Percentiles rank a stretch among this genome's conserved stretches.
Evolutionary conservation across 64 coral and sea anemone genomes (phyloP).

Genomic region (Trachythela sp.): DNA sequence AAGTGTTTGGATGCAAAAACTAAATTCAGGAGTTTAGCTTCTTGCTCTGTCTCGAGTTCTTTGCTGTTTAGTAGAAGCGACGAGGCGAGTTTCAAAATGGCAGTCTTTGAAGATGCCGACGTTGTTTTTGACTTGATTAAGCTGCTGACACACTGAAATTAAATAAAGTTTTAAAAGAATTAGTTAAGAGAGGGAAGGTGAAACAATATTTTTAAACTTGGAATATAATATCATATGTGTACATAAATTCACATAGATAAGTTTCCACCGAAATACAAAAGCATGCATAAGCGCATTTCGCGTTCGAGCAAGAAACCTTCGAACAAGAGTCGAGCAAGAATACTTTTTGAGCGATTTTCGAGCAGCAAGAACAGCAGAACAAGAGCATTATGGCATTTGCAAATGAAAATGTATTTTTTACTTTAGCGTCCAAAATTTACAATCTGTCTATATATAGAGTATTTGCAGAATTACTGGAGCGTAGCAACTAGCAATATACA

Average conservation of each 20-base stretch:
- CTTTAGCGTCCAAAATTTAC: no score
- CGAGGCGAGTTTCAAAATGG: conserved; percentile 53
- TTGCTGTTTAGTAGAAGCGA: conserved; percentile 43
- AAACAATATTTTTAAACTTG: neutral
- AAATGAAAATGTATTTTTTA: no score
- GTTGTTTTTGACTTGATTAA: neutral
- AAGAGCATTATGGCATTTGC: no score
- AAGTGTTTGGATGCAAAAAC: conserved; percentile 17
- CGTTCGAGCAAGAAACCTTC: no score
- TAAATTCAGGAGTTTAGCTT: conserved; percentile 33
- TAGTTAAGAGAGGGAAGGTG: neutral
- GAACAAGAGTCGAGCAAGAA: no score
- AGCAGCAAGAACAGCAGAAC: no score
- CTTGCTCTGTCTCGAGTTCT: conserved; percentile 19
- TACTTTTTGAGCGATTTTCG: no score
- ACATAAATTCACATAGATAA: neutral
- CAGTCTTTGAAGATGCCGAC: neutral
- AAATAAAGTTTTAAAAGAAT: neutral
- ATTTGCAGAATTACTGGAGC: no score
- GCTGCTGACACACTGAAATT: neutral
- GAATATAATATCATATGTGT: neutral
- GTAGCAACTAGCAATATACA: no score
- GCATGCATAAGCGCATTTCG: no score
- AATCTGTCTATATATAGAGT: no score
- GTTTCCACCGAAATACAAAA: neutral